A percentile compares a stretch with the other conserved stretches of the same genome.
Evolutionary conservation across 2,888 invertebrate species (phyloP).

Genomic region (Liodrosophila aerea): DNA sequence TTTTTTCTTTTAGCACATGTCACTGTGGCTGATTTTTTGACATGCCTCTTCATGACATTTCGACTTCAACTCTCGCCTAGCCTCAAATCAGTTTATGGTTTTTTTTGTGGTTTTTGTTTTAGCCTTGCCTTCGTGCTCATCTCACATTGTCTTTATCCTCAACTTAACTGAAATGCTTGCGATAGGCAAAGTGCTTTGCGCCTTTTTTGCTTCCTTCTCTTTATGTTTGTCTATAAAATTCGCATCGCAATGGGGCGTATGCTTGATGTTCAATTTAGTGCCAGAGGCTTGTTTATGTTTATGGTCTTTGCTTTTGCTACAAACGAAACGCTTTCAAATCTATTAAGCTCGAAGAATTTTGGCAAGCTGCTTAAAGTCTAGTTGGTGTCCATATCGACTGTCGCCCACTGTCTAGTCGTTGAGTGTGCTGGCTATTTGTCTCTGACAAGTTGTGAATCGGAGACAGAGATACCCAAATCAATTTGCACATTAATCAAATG

Average conservation of each 20-base stretch:
- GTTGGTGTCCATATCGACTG: not conserved
- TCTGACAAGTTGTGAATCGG: not conserved
- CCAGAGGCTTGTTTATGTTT: conserved; percentile 25
- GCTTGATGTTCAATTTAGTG: conserved; percentile 6
- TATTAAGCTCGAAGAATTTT: conserved; percentile 13
- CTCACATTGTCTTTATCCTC: conserved; percentile 8
- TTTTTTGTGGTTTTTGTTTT: conserved; percentile 63
- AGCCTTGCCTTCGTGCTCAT: conserved; percentile 13
- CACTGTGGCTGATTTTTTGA: conserved; percentile 20
- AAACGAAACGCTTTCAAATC: conserved; percentile 8
- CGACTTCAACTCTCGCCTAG: not conserved
- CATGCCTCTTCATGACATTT: not conserved
- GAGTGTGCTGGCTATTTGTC: conserved; percentile 24
- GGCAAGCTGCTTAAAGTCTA: conserved; percentile 3
- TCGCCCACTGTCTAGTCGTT: conserved; percentile 6
- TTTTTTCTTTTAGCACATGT: conserved; percentile 39
- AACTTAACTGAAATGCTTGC: conserved; percentile 49
- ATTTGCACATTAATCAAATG: conserved; percentile 68
- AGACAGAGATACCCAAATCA: conserved; percentile 58
- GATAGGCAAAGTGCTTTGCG: conserved; percentile 60
- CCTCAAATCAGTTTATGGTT: conserved; percentile 48
- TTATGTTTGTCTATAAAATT: conserved; percentile 66
- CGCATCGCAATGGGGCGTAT: conserved; percentile 21
- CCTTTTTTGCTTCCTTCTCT: conserved; percentile 17
- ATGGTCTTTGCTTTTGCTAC: too few relatives aligned